Conservation (phyloP, 2,888 invertebrate genomes). For the Heliconius ethilla region DNA sequence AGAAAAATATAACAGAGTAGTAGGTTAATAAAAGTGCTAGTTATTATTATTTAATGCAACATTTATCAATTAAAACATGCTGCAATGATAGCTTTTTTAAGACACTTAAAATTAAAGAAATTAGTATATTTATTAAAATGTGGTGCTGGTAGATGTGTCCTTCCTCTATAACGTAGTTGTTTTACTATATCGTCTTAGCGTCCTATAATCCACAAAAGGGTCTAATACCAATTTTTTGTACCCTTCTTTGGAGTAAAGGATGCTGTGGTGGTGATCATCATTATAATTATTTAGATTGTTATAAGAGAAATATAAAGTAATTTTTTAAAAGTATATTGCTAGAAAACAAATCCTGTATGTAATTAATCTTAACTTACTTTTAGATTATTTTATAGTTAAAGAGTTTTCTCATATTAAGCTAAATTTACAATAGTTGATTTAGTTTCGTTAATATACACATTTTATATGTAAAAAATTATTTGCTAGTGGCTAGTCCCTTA, state of each 20-base stretch:
- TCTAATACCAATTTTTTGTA: neutral
- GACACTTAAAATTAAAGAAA: neutral
- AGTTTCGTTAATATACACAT: neutral
- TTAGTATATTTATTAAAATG: no score
- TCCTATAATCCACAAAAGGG: neutral
- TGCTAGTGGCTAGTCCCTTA: neutral
- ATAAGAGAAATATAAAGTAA: neutral
- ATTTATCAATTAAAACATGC: neutral
- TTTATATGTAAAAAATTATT: neutral
- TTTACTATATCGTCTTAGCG: neutral
- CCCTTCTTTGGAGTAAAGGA: slow-evolving; percentile 7
- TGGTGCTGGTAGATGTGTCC: neutral
- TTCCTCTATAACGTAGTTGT: neutral
- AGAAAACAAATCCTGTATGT: neutral
- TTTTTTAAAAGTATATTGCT: neutral
- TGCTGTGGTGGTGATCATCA: neutral
- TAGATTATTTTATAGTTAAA: neutral
- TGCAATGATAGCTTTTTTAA: no score
- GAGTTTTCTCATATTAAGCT: neutral
- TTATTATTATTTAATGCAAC: neutral
- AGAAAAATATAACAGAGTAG: no score
- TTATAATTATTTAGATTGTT: neutral
- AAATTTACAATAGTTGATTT: neutral
- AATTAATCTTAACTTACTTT: neutral
- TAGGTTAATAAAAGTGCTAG: neutral